Evolutionary conservation across 2,797 vertebrate genomes (phyloP).

Genomic region (Gymnocypris eckloni): DNA sequence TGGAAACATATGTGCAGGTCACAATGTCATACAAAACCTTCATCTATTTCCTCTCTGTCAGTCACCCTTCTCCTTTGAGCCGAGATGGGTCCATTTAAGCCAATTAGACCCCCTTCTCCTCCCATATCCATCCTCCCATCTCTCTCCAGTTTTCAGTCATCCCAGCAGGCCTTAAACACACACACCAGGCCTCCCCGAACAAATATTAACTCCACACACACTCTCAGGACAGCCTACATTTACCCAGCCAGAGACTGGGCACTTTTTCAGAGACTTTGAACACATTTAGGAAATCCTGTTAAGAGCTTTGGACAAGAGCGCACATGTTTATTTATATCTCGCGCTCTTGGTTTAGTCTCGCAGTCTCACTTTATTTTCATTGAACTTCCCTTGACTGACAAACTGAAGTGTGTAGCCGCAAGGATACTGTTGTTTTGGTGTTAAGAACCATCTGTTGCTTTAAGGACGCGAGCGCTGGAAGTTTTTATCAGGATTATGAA

Average conservation of each 20-base stretch:
- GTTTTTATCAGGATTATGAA: slow-evolving; percentile 40
- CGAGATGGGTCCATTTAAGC: slow-evolving; percentile 71
- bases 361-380: slow-evolving; percentile 32
- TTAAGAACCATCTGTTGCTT: slow-evolving; percentile 36
- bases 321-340: slow-evolving; percentile 38
- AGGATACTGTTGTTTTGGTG: slow-evolving; percentile 9
- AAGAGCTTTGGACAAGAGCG: slow-evolving; percentile 63
- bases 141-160: slow-evolving; percentile 63
- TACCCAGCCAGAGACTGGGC: slow-evolving; percentile 35
- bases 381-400: slow-evolving; percentile 17
- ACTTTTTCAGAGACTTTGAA: slow-evolving; percentile 62
- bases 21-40: slow-evolving; percentile 65
- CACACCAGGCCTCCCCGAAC: slow-evolving; percentile 70
- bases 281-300: slow-evolving; percentile 77
- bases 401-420: not conserved
- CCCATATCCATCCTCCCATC: slow-evolving; percentile 67
- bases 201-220: slow-evolving; percentile 77
- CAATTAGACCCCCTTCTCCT: slow-evolving; percentile 74
- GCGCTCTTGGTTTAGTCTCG: slow-evolving; percentile 12
- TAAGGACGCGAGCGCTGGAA: not conserved
- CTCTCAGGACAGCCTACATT: slow-evolving; percentile 65
- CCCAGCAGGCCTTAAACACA: slow-evolving; percentile 80
- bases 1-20: slow-evolving; percentile 27
- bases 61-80: slow-evolving; percentile 12
- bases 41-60: slow-evolving; percentile 60